phyloP scores from a whole-genome alignment of 2,113 vertebrate species.

The Maccullochella peelii region DNA sequence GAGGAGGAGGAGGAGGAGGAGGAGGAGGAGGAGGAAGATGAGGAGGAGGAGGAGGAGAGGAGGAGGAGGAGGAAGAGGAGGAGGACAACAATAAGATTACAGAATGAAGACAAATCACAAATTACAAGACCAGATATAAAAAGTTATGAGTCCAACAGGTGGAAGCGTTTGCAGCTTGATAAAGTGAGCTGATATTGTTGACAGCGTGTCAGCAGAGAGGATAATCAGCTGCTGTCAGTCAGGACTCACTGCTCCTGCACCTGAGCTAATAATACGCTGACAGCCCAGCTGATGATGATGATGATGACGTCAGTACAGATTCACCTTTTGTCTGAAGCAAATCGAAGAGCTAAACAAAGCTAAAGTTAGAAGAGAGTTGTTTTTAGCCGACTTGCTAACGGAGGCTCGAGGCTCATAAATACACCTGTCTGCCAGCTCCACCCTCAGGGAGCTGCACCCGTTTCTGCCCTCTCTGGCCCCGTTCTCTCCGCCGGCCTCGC shows the following conservation, averaged over 20 bases:
- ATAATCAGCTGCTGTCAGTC: conserved; percentile 2
- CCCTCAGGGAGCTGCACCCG: background rate
- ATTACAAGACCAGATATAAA: too few relatives aligned
- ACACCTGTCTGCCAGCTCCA: conserved; percentile 14
- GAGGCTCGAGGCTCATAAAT: conserved; percentile 13
- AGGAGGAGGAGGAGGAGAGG: background rate
- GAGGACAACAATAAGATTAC: too few relatives aligned
- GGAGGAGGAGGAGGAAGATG: background rate
- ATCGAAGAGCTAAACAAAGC: too few relatives aligned
- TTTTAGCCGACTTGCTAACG: conserved; percentile 11
- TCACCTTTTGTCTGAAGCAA: too few relatives aligned
- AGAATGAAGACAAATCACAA: too few relatives aligned
- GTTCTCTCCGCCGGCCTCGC: background rate
- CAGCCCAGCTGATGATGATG: too few relatives aligned
- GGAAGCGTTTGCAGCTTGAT: background rate
- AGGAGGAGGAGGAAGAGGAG: background rate
- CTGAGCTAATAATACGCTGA: background rate
- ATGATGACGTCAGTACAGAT: too few relatives aligned
- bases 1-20: background rate
- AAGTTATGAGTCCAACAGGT: too few relatives aligned
- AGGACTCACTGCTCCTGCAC: too few relatives aligned
- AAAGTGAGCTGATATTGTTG: background rate
- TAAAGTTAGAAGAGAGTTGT: too few relatives aligned
- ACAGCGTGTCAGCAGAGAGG: background rate
- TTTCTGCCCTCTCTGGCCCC: conserved; percentile 2